Evolutionary conservation across 1,140 invertebrate species (phyloP), one percentile per base, ranked within the genome.

Genomic region (Brachionus sp.): DNA sequence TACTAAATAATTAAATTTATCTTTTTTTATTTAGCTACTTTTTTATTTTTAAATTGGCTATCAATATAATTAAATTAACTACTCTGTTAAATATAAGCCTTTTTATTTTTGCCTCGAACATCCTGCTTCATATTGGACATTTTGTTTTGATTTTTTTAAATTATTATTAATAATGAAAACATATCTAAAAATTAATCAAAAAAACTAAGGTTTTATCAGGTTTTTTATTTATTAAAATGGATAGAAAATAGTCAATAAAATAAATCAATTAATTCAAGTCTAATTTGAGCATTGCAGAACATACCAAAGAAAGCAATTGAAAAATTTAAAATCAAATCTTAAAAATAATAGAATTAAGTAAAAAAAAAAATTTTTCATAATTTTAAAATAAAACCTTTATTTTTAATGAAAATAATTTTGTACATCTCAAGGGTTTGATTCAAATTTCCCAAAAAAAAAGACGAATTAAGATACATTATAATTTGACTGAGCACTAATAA

Each of bases 51-150:
- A n/a, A n/a, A n/a, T n/a, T n/a, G n/a, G n/a, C n/a, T n/a, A n/a
- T n/a, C n/a, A n/a, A n/a, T n/a, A n/a, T n/a, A n/a, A n/a, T n/a
- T n/a, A n/a, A n/a, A n/a, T n/a, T n/a, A 50, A 12, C 57, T 23
- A 50, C 66, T 68, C 39, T 82, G 57, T 44, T 62, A 62, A 44
- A 82, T 66, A 33, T 82, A 33, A 66, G 35, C 25, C 4, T 88
- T 3, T 86, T 87, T 77, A 86, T 86, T 68, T 85, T 84, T 83
- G 86, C 86, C 1, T 83, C 85, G n/a, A 83, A 85, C 86, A 19
- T 87, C 85, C 25, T 33, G 86, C 62, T 37, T 73, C 4, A 86
- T 86, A 64, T 85, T 85, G 13, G 86, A 86, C 73, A 84, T 87
- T 64, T 64, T 64, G n/a, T 25, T 25, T 64, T n/a, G 16, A n/a